A percentile compares a stretch with the other conserved stretches of the same genome.
Evolutionary conservation across 2,113 vertebrate genomes (phyloP).

Genomic region (Muscicapa adusta): DNA sequence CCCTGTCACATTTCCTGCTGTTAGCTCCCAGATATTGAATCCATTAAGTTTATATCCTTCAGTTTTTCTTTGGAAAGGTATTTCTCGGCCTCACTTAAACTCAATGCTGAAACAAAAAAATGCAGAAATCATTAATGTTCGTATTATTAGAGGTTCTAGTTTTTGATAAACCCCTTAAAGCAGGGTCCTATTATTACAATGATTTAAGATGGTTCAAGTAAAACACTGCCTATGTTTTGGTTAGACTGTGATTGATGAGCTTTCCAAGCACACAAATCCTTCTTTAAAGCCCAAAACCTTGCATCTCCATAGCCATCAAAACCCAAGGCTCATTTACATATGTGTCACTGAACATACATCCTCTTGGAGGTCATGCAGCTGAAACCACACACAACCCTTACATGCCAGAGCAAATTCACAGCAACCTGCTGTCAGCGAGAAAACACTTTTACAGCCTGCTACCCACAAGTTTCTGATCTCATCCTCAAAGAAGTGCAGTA

Average conservation of each 20-base stretch:
- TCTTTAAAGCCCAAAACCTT: not conserved
- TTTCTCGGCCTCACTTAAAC: not conserved
- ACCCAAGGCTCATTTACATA: accelerated
- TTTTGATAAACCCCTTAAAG: not conserved
- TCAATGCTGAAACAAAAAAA: not conserved
- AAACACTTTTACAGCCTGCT: not conserved
- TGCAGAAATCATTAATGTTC: not conserved
- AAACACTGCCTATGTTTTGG: not conserved
- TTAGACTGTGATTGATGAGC: not conserved
- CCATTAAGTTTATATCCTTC: not conserved
- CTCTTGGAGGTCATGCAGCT: not conserved
- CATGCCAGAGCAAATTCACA: not conserved
- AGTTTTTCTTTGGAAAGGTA: not conserved
- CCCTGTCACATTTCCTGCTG: not conserved
- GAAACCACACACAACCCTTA: not conserved
- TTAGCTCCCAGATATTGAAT: not conserved
- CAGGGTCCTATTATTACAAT: accelerated
- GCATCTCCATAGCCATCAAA: not conserved
- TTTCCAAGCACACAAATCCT: not conserved
- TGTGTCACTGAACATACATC: accelerated
- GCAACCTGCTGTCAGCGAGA: not conserved
- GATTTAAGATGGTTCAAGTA: not conserved
- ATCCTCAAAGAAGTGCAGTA: not conserved
- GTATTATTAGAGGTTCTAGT: not conserved
- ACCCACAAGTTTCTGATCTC: not conserved